Percentiles rank a stretch among this genome's conserved stretches.
These are phyloP conservation scores for Scelioninae gen. 1 DNA, from an alignment of 2,888 invertebrate genomes.

Conservation along the genomic window DNA sequence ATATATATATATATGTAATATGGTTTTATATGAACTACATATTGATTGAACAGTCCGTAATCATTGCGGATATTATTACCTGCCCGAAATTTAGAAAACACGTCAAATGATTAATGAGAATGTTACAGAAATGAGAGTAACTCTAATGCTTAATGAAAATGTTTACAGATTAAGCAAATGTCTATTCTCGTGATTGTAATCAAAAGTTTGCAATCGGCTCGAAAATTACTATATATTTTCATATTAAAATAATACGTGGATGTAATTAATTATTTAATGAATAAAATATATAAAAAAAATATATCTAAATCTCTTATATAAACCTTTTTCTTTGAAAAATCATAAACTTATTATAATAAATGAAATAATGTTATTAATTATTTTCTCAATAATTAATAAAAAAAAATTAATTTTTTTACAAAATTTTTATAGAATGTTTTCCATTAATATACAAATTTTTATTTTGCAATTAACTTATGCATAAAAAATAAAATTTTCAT, in stretches of 20 bases:
- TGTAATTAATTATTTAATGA: no score
- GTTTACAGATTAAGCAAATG: constrained; percentile 11
- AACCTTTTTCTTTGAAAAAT: no score
- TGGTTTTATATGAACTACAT: constrained; percentile 49
- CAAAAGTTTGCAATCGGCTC: not conserved
- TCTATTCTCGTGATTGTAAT: constrained; percentile 1
- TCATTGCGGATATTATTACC: constrained; percentile 57
- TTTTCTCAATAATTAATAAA: no score
- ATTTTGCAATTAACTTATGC: no score
- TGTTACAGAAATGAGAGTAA: constrained; percentile 29
- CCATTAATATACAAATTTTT: no score
- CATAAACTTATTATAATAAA: no score
- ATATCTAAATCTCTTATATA: no score
- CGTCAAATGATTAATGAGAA: constrained; percentile 45
- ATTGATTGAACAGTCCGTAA: constrained; percentile 55
- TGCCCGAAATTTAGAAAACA: constrained; percentile 60
- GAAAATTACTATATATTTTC: not conserved
- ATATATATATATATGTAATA: constrained; percentile 39
- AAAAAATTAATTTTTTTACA: no score
- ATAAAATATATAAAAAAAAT: no score
- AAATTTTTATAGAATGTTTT: no score
- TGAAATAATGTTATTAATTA: no score
- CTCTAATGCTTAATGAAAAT: constrained; percentile 33
- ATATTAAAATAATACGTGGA: not conserved
- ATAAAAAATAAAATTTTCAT: no score